Evolutionary conservation across 2,797 vertebrate genomes (phyloP), one percentile per base, ranked within the genome.

Genomic region (Hozukius guyotensis): DNA sequence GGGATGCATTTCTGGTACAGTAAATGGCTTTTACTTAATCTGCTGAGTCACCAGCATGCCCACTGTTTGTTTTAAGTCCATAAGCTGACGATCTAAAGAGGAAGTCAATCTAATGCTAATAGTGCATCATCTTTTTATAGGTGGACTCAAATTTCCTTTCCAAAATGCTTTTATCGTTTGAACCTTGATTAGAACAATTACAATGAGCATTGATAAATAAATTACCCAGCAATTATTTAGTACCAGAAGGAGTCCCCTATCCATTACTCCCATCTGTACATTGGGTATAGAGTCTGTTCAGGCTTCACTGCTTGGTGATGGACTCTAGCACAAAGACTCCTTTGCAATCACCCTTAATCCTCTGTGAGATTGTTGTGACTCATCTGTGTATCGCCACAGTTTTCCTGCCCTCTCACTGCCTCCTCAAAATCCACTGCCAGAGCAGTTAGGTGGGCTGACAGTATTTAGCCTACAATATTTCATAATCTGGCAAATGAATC

Each of bases 391-490:
- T 80, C 22, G 7, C 60, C 76, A 77, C 64, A 70, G 62, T 75
- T 82, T 77, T 71, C 78, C 73, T 83, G 75, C 79, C 84, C 71
- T 85, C 75, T 81, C 59, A 59, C 78, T 86, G 76, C 83, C 83
- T 89, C 83, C 76, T 88, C 77, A 83, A 81, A 89, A 87, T 79
- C 65, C 59, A 69, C 67, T 80, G 75, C 77, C 76, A 76, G 61
- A 80, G 63, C 72, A 64, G 73, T 82, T 80, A 88, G 75, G 81
- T 89, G 84, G 78, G 81, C 71, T 81, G 79, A 86, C 53, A 71
- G 69, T 72, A 70, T 87, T 88, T 80, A 81, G 63, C 68, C 67
- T 68, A 53, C 77, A 84, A 78, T 83, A 82, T 90, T 88, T 86
- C 22, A 75, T 82, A 82, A 89, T 88, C 82, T 69, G 34, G 27